Conservation (phyloP, 2,888 invertebrate species). For the Aporophyla nigra region DNA sequence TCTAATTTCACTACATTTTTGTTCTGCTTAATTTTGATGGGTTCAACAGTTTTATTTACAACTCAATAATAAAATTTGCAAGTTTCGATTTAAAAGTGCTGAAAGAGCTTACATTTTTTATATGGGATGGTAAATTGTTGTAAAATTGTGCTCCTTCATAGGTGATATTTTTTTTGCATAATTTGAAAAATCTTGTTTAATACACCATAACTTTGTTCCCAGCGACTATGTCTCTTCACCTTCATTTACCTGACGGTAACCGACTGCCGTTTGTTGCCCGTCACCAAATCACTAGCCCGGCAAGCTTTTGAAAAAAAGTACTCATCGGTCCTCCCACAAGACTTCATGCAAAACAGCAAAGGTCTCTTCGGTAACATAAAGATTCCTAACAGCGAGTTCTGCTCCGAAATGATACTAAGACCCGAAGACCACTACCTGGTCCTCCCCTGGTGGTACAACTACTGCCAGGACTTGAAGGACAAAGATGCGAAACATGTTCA, state of each 20-base stretch:
- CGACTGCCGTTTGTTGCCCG: background rate
- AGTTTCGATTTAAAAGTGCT: too few species aligned
- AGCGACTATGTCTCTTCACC: constrained; percentile 38
- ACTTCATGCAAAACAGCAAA: background rate
- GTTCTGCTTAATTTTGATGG: too few species aligned
- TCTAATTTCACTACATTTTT: too few species aligned
- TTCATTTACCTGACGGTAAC: constrained; percentile 16
- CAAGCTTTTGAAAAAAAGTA: background rate
- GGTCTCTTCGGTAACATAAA: background rate
- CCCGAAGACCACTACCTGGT: constrained; percentile 66
- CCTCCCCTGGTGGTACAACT: constrained; percentile 80
- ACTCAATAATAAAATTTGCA: too few species aligned
- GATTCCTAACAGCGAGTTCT: constrained; percentile 75
- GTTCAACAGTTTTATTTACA: too few species aligned
- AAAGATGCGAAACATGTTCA: constrained; percentile 35
- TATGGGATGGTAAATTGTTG: too few species aligned
- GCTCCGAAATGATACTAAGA: constrained; percentile 66
- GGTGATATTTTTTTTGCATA: too few species aligned
- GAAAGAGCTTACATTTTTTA: too few species aligned
- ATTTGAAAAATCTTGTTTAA: background rate
- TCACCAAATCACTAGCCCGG: background rate
- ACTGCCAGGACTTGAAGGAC: constrained; percentile 72
- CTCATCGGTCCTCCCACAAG: background rate
- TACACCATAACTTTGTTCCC: constrained; percentile 1
- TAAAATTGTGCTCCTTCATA: too few species aligned